Base-by-base conservation (phyloP, 2,113 vertebrate species). In the Callocephalon fimbriatum region DNA sequence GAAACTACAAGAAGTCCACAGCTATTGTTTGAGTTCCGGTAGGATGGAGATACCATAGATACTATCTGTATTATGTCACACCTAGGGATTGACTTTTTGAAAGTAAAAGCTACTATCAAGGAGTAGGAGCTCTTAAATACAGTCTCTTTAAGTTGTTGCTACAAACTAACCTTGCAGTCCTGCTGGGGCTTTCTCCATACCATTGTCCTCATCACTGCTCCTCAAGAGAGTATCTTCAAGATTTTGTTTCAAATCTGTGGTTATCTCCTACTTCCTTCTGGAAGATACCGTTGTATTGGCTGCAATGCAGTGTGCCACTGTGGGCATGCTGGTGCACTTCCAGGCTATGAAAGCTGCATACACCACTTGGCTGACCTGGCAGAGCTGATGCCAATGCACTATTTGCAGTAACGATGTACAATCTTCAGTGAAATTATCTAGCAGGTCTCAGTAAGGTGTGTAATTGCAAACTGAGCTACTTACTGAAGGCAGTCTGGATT, bases 11-110 rank as follows among this genome's bases (percentile, higher is more conserved):
- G 0, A 67, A 84, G 5, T 26, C 31, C 56, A 45, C 23, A 66
- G n/a, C 10, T 79, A 47, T 7, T 23, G 6, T 37, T 8, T 48
- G 50, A 73, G 29, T 72, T 78, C 23, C 0, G 0, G 23, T 0
- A 65, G 25, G 32, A 58, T 8, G 31, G 31, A 65, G 19, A 51
- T 32, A 75, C 26, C 32, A 59, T 0, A 90, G 32, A 75, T 18
- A 8, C 22, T 40, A 11, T n/a, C 42, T 12, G 53, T 7, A 15
- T 10, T 27, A 31, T 4, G 12, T 47, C 51, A 72, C 47, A 66
- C 19, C 8, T 3, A 62, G 25, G 10, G 20, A 53, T 0, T 13
- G 18, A 35, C 14, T 74, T 9, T 7, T 0, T 63, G 32, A 76
- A 93, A 94, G 51, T 20, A 87, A 88, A 78, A 75, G 21, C 17